Base-by-base conservation (phyloP, 2,113 vertebrate genomes). In the Smithornis capensis region DNA sequence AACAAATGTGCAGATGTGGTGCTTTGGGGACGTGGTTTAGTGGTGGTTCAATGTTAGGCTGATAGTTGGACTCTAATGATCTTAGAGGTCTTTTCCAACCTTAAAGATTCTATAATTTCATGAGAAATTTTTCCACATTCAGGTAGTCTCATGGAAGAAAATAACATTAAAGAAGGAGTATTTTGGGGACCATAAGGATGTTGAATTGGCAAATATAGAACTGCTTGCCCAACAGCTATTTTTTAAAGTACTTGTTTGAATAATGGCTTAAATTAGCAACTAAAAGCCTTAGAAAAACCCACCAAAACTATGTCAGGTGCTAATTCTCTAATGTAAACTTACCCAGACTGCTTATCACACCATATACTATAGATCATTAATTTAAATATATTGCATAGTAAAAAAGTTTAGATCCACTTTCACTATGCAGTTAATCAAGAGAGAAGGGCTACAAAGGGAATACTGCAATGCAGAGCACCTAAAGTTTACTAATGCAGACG, bases 211-310 rank as follows among this genome's bases (percentile, higher is more conserved):
- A 70, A 70, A 67, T 38, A 12, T 7, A 78, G 59, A 73, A 42
- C 14, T 83, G 7, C 5, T 7, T 35, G 12, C 37, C 19, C 21
- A 53, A 14, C 7, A 25, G 6, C 11, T 53, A 14, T 38, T 89
- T 77, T 42, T 84, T 11, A 42, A 83, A 77, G 23, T 27, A 40
- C 6, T 50, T 86, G 4, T 18, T 88, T 85, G 19, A 24, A 7
- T n/a, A 21, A 8, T 28, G 21, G 6, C 6, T 53, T 38, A 71
- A 75, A 87, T 59, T 35, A 78, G 44, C 3, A 42, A 25, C 8
- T 67, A 42, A 74, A 81, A 64, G 16, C 11, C 16, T 63, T 78
- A 6, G 29, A 59, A 45, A 12, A 2, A 0, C 0, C 2, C 23
- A 40, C 12, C 5, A 44, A 44, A 81, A 49, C 8, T 28, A 44